Conservation (phyloP, 2,797 vertebrate genomes). For the Hydrophis major region DNA sequence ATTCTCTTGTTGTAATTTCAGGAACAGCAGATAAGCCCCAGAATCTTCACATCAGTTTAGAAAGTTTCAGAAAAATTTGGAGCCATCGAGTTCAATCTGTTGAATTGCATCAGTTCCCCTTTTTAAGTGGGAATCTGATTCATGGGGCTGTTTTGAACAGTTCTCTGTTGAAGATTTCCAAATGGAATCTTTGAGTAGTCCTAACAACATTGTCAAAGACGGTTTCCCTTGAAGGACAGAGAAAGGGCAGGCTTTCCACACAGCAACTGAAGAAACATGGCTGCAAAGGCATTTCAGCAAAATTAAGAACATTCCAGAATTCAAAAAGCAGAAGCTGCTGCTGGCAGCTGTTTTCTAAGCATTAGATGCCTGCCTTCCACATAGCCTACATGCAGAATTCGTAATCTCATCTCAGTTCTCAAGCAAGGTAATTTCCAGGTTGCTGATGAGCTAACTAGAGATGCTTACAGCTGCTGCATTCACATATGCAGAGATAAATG, state of each 20-base stretch:
- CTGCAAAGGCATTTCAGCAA: not conserved
- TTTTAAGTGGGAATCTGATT: not conserved
- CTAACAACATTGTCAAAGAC: not conserved
- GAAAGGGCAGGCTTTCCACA: not conserved
- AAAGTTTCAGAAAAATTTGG: not conserved
- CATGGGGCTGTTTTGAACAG: not conserved
- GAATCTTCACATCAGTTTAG: not conserved
- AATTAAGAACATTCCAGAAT: not conserved
- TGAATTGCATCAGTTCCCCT: not conserved
- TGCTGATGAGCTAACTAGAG: not conserved
- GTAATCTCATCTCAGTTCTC: not conserved
- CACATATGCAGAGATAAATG: not conserved
- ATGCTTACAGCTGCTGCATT: not conserved
- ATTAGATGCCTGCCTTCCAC: not conserved
- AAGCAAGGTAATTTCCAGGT: not conserved
- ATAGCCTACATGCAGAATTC: not conserved
- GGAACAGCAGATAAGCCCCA: not conserved
- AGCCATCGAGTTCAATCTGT: not conserved
- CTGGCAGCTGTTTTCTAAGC: not conserved
- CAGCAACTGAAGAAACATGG: not conserved
- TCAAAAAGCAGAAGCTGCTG: not conserved
- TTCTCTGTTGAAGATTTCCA: not conserved
- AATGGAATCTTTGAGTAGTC: not conserved
- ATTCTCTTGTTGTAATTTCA: not conserved
- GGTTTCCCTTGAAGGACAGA: constrained; percentile 6